These are phyloP conservation scores for Ondatra zibethicus DNA, from an alignment of 2,113 vertebrate genomes.

Conservation along the genomic window DNA sequence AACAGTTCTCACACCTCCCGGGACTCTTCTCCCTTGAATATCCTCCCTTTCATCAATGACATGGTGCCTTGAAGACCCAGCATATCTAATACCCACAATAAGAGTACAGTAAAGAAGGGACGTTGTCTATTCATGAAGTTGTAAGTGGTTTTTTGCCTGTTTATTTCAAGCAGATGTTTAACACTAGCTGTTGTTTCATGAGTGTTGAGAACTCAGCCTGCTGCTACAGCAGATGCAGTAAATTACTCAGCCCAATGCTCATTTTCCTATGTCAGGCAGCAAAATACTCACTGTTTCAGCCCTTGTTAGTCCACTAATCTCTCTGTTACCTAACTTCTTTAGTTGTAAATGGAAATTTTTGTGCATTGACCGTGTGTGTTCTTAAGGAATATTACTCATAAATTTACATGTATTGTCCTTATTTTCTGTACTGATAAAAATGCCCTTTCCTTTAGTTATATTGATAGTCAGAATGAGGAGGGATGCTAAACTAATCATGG, in stretches of 20 bases:
- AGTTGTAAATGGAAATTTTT: not conserved
- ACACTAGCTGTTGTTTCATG: not conserved
- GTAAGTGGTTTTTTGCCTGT: not conserved
- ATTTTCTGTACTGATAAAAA: not conserved
- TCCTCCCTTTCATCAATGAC: not conserved
- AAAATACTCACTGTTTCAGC: not conserved
- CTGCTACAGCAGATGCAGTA: not conserved
- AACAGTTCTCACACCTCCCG: too few relatives aligned
- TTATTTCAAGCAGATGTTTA: not conserved
- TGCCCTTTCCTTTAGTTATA: not conserved
- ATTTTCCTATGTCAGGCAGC: not conserved
- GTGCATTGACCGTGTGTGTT: not conserved
- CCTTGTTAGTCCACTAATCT: not conserved
- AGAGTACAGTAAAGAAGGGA: constrained; percentile 6
- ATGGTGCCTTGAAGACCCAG: not conserved
- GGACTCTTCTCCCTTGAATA: not conserved
- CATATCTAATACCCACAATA: not conserved
- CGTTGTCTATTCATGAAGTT: not conserved
- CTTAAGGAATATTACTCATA: not conserved
- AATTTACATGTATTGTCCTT: not conserved
- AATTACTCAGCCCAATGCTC: not conserved
- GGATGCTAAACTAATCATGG: not conserved
- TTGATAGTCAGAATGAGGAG: not conserved
- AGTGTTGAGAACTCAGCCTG: not conserved
- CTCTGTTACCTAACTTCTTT: not conserved